phyloP scores from a whole-genome alignment of 2,888 invertebrate genomes.

The Ormyrus pomaceus region DNA sequence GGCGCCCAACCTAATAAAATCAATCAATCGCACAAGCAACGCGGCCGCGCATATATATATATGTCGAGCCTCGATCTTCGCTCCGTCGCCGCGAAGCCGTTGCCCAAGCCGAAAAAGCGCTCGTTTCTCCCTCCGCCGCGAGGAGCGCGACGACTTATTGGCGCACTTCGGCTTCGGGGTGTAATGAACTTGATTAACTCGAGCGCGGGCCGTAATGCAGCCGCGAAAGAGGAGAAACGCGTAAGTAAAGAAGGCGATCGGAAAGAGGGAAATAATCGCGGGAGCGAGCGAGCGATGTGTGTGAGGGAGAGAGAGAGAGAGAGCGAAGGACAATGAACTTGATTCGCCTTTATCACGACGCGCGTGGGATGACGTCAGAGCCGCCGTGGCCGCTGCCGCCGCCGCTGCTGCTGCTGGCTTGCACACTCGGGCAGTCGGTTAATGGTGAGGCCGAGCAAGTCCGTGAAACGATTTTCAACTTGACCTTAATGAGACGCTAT shows the following conservation, averaged over 20 bases:
- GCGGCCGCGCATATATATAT: neutral
- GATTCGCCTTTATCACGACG: slow-evolving; percentile 60
- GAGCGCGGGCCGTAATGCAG: too few relatives aligned
- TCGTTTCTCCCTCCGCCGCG: neutral
- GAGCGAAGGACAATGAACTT: slow-evolving; percentile 61
- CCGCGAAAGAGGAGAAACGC: slow-evolving; percentile 1
- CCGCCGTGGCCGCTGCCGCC: neutral
- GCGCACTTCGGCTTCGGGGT: slow-evolving; percentile 35
- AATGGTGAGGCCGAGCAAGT: slow-evolving; percentile 58
- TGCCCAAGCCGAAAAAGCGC: neutral
- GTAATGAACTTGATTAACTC: slow-evolving; percentile 35
- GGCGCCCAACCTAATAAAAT: slow-evolving; percentile 20
- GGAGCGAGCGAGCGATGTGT: neutral
- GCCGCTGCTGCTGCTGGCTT: neutral
- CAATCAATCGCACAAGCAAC: neutral
- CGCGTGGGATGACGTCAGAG: slow-evolving; percentile 56
- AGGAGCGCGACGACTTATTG: neutral
- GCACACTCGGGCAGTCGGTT: slow-evolving; percentile 62
- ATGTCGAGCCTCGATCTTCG: slow-evolving; percentile 13
- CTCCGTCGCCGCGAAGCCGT: neutral
- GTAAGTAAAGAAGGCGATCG: neutral
- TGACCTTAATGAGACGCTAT: slow-evolving; percentile 60
- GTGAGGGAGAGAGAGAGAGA: slow-evolving; percentile 39
- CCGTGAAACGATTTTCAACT: slow-evolving; percentile 64
- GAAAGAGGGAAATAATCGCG: slow-evolving; percentile 47